A percentile compares a stretch with the other conserved stretches of the same genome.
phyloP scores from a whole-genome alignment of 2,797 vertebrate species.

The Liasis olivaceus region DNA sequence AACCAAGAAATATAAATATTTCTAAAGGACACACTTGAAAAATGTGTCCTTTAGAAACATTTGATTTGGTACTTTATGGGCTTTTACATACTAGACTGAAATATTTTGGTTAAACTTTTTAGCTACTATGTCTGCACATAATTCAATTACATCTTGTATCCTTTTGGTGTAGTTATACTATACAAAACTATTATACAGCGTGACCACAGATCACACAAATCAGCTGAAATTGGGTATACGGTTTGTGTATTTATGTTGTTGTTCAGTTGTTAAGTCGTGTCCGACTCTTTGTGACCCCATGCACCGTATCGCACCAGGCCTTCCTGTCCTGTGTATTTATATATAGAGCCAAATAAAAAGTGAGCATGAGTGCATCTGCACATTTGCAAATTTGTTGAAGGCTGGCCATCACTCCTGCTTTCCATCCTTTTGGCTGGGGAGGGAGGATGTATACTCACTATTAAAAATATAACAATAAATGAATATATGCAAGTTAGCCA shows the following conservation, averaged over 20 bases:
- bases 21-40: neutral
- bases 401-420: neutral
- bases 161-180: neutral
- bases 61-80: neutral
- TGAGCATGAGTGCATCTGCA: neutral
- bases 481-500: neutral
- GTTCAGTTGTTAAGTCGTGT: too few species aligned
- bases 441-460: neutral
- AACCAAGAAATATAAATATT: neutral
- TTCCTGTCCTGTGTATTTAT: neutral
- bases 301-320: too few species aligned
- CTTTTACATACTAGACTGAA: neutral
- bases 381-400: conserved; percentile 22
- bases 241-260: too few species aligned
- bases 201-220: neutral
- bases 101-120: neutral
- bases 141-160: neutral
- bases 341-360: neutral
- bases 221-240: neutral
- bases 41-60: neutral
- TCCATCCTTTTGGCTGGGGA: neutral
- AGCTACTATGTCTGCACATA: neutral
- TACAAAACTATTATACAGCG: neutral
- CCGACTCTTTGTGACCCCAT: too few species aligned
- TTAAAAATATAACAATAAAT: neutral